Evolutionary conservation across 2,888 invertebrate genomes (phyloP).

Genomic region (Iselma pallidipennis): DNA sequence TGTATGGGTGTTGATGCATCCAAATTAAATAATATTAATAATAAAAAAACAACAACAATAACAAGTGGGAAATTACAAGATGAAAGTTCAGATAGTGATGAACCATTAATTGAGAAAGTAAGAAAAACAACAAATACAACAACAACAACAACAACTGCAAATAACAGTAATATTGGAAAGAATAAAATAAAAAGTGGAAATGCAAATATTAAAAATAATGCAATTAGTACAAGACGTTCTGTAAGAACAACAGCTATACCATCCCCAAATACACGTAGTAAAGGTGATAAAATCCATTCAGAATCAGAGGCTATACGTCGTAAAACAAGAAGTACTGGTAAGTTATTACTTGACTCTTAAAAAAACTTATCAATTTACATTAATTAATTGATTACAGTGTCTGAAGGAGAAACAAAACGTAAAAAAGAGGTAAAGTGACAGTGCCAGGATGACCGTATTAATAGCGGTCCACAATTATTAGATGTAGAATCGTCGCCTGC

Average conservation of each 20-base stretch:
- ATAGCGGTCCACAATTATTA: slow-evolving; percentile 43
- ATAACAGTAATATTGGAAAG: slow-evolving; percentile 13
- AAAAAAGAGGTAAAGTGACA: slow-evolving; percentile 59
- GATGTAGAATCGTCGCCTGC: slow-evolving; percentile 19
- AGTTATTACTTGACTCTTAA: slow-evolving; percentile 39
- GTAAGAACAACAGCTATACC: slow-evolving; percentile 44
- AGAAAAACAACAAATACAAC: slow-evolving; percentile 52
- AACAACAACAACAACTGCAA: slow-evolving; percentile 37
- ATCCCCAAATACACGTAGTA: slow-evolving; percentile 52
- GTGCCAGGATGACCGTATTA: slow-evolving; percentile 51
- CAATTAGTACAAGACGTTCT: slow-evolving; percentile 50
- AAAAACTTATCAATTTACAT: background rate
- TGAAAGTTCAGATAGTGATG: slow-evolving; percentile 78
- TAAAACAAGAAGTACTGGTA: slow-evolving; percentile 75
- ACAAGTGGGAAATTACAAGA: slow-evolving; percentile 51
- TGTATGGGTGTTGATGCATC: slow-evolving; percentile 48
- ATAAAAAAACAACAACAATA: slow-evolving; percentile 47
- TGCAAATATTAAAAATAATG: slow-evolving; percentile 12
- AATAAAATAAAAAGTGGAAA: slow-evolving; percentile 17
- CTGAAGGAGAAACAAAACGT: slow-evolving; percentile 54
- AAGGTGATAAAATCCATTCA: slow-evolving; percentile 46
- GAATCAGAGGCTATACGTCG: slow-evolving; percentile 55
- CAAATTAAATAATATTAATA: slow-evolving; percentile 52
- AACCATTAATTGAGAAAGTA: slow-evolving; percentile 76
- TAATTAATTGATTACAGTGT: slow-evolving; percentile 43